A percentile compares a stretch with the other conserved stretches of the same genome.
Evolutionary conservation across 2,797 vertebrate genomes (phyloP).

Genomic region (Enteromius radiatus): DNA sequence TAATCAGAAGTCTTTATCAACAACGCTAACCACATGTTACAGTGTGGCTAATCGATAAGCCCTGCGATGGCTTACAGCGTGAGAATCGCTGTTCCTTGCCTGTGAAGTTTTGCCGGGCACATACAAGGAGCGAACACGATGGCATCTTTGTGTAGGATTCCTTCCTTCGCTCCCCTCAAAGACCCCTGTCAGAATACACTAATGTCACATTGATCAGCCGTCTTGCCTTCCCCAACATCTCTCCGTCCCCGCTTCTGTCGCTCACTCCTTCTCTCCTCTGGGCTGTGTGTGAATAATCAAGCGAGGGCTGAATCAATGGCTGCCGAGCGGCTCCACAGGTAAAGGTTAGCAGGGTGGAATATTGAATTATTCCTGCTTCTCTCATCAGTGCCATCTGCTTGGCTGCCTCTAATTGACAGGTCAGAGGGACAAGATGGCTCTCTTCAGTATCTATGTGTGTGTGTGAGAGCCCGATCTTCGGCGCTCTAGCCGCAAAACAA

Average conservation of each 20-base stretch:
- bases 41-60: constrained; percentile 60
- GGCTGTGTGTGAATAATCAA: constrained; percentile 75
- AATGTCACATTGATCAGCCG: constrained; percentile 61
- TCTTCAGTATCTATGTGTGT: constrained; percentile 61
- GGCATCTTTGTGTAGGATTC: constrained; percentile 58
- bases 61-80: constrained; percentile 42
- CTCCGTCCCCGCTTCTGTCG: constrained; percentile 71
- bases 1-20: constrained; percentile 29
- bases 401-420: constrained; percentile 78
- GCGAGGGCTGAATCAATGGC: constrained; percentile 78
- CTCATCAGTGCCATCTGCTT: constrained; percentile 79
- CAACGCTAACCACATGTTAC: constrained; percentile 43
- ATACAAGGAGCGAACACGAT: constrained; percentile 42
- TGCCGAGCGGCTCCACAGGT: constrained; percentile 79
- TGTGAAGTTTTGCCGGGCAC: constrained; percentile 24
- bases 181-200: constrained; percentile 62
- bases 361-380: constrained; percentile 83
- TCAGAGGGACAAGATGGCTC: constrained; percentile 72
- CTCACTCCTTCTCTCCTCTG: constrained; percentile 63
- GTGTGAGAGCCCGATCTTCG: constrained; percentile 60
- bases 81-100: constrained; percentile 58
- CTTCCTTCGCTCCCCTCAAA: constrained; percentile 43
- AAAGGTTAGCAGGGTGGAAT: constrained; percentile 82
- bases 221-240: constrained; percentile 47
- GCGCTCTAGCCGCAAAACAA: constrained; percentile 53